A percentile compares a stretch with the other conserved stretches of the same genome.
Conservation (phyloP, 2,797 vertebrate species). For the Potorous gilbertii region DNA sequence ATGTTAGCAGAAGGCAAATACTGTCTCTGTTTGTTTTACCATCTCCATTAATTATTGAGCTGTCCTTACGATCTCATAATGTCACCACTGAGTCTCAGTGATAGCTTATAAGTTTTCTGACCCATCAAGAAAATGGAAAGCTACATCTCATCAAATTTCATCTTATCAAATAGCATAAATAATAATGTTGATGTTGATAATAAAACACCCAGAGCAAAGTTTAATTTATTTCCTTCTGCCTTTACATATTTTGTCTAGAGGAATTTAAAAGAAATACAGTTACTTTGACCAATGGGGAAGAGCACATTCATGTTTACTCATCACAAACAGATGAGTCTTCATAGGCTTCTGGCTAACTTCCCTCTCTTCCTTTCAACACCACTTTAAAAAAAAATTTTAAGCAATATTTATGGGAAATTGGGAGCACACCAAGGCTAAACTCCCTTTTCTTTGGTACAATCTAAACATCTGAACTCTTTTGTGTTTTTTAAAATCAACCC, state of each 20-base stretch:
- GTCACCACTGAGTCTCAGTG: not conserved
- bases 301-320: slow-evolving; percentile 40
- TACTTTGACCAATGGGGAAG: not conserved
- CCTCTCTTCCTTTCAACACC: slow-evolving; percentile 56
- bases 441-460: not conserved
- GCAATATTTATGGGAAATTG: slow-evolving; percentile 46
- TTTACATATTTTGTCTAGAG: slow-evolving; percentile 22
- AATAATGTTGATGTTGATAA: not conserved
- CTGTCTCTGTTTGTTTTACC: not conserved
- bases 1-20: slow-evolving; percentile 24
- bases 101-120: not conserved
- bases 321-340: slow-evolving; percentile 59
- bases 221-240: not conserved
- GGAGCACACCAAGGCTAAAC: slow-evolving; percentile 44
- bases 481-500: slow-evolving; percentile 42
- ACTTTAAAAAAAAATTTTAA: slow-evolving; percentile 10
- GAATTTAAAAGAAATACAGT: not conserved
- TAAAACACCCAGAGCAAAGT: slow-evolving; percentile 4
- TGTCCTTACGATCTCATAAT: slow-evolving; percentile 25
- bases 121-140: not conserved
- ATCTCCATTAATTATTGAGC: not conserved
- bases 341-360: slow-evolving; percentile 39
- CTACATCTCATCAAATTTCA: not conserved
- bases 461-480: slow-evolving; percentile 60
- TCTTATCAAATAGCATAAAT: slow-evolving; percentile 46